These are phyloP conservation scores for Pholis gunnellus DNA, from an alignment of 2,113 vertebrate species.

Conservation along the genomic window DNA sequence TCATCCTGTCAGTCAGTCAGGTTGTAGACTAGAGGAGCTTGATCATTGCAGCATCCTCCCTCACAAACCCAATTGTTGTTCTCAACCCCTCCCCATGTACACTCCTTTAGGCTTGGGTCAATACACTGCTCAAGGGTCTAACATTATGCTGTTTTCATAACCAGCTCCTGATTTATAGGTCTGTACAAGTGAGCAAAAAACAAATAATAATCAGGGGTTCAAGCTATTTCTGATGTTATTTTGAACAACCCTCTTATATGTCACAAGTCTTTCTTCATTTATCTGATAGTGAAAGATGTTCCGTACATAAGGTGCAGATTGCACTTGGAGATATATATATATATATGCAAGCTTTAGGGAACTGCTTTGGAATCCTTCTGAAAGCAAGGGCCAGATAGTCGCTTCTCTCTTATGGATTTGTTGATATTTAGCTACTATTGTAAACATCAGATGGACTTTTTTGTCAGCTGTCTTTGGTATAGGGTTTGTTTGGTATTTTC, in stretches of 20 bases:
- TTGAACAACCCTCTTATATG: neutral
- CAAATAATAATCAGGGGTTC: neutral
- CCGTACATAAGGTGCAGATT: neutral
- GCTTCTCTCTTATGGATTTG: neutral
- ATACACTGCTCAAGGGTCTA: neutral
- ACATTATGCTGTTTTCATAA: neutral
- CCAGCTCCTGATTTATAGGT: neutral
- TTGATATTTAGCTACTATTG: neutral
- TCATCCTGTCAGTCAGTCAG: slow-evolving; percentile 68
- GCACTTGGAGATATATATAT: neutral
- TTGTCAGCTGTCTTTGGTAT: neutral
- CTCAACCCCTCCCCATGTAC: neutral
- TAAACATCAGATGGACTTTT: neutral
- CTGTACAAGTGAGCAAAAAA: neutral
- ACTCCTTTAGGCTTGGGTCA: neutral
- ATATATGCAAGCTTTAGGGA: neutral
- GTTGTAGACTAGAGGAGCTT: slow-evolving; percentile 48
- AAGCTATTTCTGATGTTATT: neutral
- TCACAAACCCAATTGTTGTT: slow-evolving; percentile 26
- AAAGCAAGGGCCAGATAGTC: neutral
- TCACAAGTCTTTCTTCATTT: neutral
- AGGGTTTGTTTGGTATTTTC: neutral
- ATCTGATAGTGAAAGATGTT: neutral
- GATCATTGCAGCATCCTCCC: slow-evolving; percentile 60
- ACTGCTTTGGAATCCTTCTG: neutral